Evolutionary conservation across 64 coral and sea anemone genomes (phyloP), one percentile per base, ranked within the genome.

Genomic region (Montipora sp.): DNA sequence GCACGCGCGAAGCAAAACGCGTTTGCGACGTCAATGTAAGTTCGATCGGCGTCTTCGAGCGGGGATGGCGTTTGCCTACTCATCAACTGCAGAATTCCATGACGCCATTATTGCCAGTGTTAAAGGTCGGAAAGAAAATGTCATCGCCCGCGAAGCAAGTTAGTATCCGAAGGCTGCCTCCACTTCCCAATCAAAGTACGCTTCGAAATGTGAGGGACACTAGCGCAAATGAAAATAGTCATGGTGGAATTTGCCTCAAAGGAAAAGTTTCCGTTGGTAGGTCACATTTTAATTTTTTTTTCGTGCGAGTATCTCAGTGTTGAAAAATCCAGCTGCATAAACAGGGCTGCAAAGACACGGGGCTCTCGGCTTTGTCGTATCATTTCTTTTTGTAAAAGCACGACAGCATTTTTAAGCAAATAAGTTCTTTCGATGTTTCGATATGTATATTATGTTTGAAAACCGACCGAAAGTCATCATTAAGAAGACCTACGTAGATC

Each of bases 131-230:
- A 61, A 63, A 75, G 51, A 79, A 80, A 73, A 99, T 99, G 98
- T 99, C 98, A 87, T 99, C 98, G 15, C 98, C 98, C 19, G 94
- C 94, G 73, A 94, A 92, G 48, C 98, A 99, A 94, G 92, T 99
- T 86, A 99, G 98, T 53, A 84, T 94, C 0, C 82, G 98, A 79
- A 78, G 98, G 18, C 55, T 99, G 2, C 98, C 98, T 10, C 98
- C 98, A n/a, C 60, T 99, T 13, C 94, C 98, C 46, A 99, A 96
- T 67, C 94, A 96, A 74, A 73, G 88, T 7, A 84, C 81, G 8
- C 90, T 88, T 22, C 77, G 79, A 20, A 77, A 90, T 51, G 59
- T 96, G 4, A 96, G 87, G 69, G 88, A 67, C 51, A 48, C 77
- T n/a, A 68, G 18, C 46, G 13, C 59, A 7, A 85, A 23, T 19